Evolutionary conservation across 2,797 vertebrate genomes (phyloP).

Genomic region (Australoheros facetus): DNA sequence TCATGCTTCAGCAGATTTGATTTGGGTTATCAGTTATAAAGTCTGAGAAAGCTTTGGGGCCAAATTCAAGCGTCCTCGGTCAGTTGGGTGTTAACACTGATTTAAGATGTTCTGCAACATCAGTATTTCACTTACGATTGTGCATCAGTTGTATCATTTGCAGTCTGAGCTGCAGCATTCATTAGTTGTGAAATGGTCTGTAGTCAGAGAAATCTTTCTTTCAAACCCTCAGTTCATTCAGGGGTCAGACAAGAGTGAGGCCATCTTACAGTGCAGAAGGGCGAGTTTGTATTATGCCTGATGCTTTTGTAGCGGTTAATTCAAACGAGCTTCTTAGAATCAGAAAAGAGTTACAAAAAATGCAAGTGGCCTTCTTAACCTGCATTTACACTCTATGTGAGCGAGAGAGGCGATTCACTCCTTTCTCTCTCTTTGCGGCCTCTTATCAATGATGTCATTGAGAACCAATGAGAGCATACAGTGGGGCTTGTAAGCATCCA

Average conservation of each 20-base stretch:
- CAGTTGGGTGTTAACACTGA: neutral
- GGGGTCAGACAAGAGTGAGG: neutral
- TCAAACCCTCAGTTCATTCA: neutral
- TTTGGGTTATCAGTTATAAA: neutral
- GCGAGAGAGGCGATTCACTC: constrained; percentile 24
- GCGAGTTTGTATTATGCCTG: neutral
- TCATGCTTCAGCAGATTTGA: neutral
- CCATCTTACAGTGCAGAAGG: neutral
- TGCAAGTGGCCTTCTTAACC: constrained; percentile 11
- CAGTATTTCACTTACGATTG: neutral
- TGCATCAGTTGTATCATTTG: neutral
- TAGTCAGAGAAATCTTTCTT: neutral
- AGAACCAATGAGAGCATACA: constrained; percentile 78
- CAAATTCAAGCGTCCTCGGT: neutral
- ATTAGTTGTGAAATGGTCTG: neutral
- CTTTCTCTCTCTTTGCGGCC: constrained; percentile 51
- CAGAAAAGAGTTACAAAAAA: neutral
- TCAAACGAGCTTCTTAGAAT: neutral
- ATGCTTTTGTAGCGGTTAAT: neutral
- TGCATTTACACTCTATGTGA: constrained; percentile 8
- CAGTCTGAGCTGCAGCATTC: neutral
- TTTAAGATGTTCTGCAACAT: neutral
- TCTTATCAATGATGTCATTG: constrained; percentile 83
- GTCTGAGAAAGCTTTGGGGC: neutral
- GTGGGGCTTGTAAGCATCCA: constrained; percentile 45